Base-by-base conservation (phyloP, 2,797 vertebrate genomes). In the Microhierax caerulescens region DNA sequence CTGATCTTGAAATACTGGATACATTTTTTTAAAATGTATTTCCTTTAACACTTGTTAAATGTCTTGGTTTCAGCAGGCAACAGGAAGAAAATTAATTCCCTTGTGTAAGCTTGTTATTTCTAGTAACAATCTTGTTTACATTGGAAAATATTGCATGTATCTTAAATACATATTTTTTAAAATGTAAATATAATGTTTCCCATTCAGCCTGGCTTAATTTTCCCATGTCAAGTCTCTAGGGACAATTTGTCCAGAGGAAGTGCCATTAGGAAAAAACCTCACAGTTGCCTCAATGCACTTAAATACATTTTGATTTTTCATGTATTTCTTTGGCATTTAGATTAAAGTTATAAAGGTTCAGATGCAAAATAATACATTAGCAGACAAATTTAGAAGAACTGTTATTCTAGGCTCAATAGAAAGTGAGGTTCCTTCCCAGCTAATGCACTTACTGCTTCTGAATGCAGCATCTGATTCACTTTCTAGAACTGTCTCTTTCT, bases 1-100 rank as follows among this genome's bases (percentile, higher is more conserved):
- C 19, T 54, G 23, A 75, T 56, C 36, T 25, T 73, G 45, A 86
- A 86, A 74, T 4, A 32, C 7, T 22, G 13, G 5, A 64, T 30
- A 3, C 3, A 47, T n/a, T 36, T 5, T 32, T n/a, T 24, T 9
- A 2, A 41, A 16, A 41, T n/a, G 18, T 18, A 5, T 1, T 69
- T 53, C 4, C 10, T 56, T 70, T 67, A 51, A n/a, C 20, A 22
- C 7, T n/a, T 56, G 7, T 39, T 67, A 67, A 69, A 80, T 59
- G 8, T 16, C 13, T 4, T 1, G 1, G 7, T 77, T 78, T 81
- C 37, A 74, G 12, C 15, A 72, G 2, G 0, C 7, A 48, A 23
- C 34, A 72, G 14, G 72, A 86, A 30, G 8, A 81, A 85, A 61
- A 7, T 48, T 11, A 81, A 57, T 34, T 74, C 16, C 15, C 18